These are phyloP conservation scores for Amblyjoppa fuscipennis DNA, from an alignment of 2,888 invertebrate genomes.

Conservation along the genomic window DNA sequence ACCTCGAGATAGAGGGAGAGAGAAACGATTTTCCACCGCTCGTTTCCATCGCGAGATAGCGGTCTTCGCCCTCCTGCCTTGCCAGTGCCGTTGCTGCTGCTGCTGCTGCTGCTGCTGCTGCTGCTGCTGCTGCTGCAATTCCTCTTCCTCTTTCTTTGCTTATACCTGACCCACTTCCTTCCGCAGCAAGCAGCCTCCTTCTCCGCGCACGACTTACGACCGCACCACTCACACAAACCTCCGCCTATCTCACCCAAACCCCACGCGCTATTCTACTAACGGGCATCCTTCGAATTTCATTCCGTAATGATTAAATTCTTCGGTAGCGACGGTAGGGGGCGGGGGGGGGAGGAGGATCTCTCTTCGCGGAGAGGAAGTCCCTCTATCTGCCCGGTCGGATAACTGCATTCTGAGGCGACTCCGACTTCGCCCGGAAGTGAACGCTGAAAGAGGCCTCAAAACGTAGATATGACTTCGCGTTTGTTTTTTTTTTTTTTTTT, in stretches of 20 bases:
- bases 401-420: constrained; percentile 62
- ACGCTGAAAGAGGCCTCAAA: neutral
- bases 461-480: neutral
- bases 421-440: neutral
- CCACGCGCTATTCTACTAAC: constrained; percentile 68
- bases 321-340: constrained; percentile 25
- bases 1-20: constrained; percentile 11
- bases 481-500: neutral
- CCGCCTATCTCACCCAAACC: constrained; percentile 47
- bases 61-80: neutral
- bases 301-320: constrained; percentile 74
- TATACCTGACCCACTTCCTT: constrained; percentile 72
- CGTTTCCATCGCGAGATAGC: constrained; percentile 35
- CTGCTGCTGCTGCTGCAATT: constrained; percentile 57
- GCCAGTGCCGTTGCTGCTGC: neutral
- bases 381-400: constrained; percentile 24
- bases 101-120: constrained; percentile 44
- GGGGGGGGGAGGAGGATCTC: neutral
- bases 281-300: constrained; percentile 73
- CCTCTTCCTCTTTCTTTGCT: constrained; percentile 71
- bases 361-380: constrained; percentile 1
- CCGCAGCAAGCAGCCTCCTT: constrained; percentile 34
- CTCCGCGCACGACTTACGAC: constrained; percentile 27
- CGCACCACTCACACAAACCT: constrained; percentile 52
- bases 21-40: constrained; percentile 47